Conservation (phyloP, 1,140 invertebrate species). For the Oppia nitens region DNA sequence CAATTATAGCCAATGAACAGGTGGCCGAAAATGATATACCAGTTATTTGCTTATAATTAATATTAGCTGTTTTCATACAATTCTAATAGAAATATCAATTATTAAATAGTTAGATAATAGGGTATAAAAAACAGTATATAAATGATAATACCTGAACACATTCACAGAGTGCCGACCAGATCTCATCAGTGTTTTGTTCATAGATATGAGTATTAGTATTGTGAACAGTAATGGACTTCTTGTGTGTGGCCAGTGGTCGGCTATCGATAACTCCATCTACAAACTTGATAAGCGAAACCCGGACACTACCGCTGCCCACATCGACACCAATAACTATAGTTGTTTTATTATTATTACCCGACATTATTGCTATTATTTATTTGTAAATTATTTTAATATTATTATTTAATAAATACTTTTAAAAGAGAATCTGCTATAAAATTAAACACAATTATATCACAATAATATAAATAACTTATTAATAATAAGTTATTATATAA, state of each 20-base stretch:
- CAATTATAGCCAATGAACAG: slow-evolving; percentile 73
- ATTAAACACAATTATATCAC: no score
- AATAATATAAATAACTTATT: no score
- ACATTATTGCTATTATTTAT: no score
- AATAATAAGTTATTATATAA: no score
- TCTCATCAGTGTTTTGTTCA: slow-evolving; percentile 80
- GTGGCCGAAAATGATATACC: slow-evolving; percentile 86
- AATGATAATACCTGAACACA: slow-evolving; percentile 42
- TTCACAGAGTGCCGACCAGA: slow-evolving; percentile 55
- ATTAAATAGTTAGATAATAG: not conserved
- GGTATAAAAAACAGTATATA: not conserved
- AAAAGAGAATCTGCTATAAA: no score
- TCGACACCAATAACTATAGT: no score
- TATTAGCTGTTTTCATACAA: slow-evolving; percentile 1
- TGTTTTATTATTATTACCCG: no score
- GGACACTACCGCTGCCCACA: slow-evolving; percentile 12
- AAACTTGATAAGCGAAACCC: slow-evolving; percentile 9
- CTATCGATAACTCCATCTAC: not conserved
- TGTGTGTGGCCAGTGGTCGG: slow-evolving; percentile 1
- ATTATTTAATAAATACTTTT: no score
- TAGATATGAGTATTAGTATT: slow-evolving; percentile 57
- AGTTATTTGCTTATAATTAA: slow-evolving; percentile 11
- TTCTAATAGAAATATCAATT: not conserved
- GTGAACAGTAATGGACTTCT: not conserved
- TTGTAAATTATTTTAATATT: no score